phyloP scores from a whole-genome alignment of 1,140 invertebrate species.

The Nasonia giraulti region DNA sequence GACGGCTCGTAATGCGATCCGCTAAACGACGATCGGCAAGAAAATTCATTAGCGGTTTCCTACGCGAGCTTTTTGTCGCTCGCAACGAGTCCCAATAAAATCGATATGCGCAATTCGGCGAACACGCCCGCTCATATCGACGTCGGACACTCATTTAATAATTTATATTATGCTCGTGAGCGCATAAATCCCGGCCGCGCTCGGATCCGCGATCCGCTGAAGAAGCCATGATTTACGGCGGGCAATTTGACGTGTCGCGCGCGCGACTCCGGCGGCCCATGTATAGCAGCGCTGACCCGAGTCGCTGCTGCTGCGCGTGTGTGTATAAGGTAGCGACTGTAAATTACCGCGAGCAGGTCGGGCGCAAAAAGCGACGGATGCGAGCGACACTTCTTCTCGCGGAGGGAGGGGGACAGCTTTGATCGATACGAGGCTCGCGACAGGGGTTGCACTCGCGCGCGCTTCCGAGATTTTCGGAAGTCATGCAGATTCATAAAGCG shows the following conservation, averaged over 20 bases:
- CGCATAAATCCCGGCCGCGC: conserved; percentile 69
- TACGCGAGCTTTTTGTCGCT: background rate
- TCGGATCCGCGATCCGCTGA: conserved; percentile 54
- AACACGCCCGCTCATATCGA: conserved; percentile 46
- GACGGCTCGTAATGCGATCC: background rate
- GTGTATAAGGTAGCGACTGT: conserved; percentile 15
- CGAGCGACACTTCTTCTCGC: conserved; percentile 38
- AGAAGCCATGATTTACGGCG: conserved; percentile 72
- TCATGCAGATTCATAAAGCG: conserved; percentile 52
- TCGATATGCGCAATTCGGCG: conserved; percentile 31
- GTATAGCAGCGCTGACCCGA: conserved; percentile 13
- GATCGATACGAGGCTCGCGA: conserved; percentile 45
- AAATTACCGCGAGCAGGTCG: conserved; percentile 43
- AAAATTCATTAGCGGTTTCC: conserved; percentile 45
- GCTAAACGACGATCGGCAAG: conserved; percentile 12
- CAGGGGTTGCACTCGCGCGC: conserved; percentile 1
- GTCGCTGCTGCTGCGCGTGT: background rate
- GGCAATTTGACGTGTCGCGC: conserved; percentile 73
- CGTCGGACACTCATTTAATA: conserved; percentile 68
- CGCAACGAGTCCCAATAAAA: conserved; percentile 43
- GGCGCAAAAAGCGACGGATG: conserved; percentile 40
- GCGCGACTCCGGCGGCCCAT: conserved; percentile 54
- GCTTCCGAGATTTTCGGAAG: conserved; percentile 50
- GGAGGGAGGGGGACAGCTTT: background rate
- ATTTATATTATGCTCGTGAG: conserved; percentile 73